A percentile compares a stretch with the other conserved stretches of the same genome.
phyloP scores from a whole-genome alignment of 2,113 vertebrate species.

The Entelurus aequoreus region DNA sequence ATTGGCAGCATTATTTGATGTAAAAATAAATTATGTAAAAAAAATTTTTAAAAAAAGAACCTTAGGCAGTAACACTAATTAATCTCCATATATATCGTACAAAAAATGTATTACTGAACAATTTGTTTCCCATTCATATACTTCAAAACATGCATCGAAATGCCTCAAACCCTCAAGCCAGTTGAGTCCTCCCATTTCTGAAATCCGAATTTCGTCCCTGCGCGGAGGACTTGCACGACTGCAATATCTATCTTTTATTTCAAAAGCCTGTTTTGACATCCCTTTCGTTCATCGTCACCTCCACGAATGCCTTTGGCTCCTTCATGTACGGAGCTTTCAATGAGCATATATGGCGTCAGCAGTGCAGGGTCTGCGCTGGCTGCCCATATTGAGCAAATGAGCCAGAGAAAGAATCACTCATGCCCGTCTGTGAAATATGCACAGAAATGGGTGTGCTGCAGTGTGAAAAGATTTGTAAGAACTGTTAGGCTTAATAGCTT shows the following conservation, averaged over 20 bases:
- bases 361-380: constrained; percentile 11
- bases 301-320: constrained; percentile 38
- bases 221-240: constrained; percentile 3
- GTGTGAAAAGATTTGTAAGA: constrained; percentile 19
- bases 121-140: too few relatives aligned
- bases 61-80: too few relatives aligned
- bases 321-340: constrained; percentile 13
- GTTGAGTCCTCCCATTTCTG: too few relatives aligned
- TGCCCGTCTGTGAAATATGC: constrained; percentile 33
- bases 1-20: too few relatives aligned
- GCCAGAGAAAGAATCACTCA: constrained; percentile 25
- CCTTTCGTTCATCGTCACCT: constrained; percentile 19
- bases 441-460: constrained; percentile 6
- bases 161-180: too few relatives aligned
- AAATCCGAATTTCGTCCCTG: too few relatives aligned
- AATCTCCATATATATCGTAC: too few relatives aligned
- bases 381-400: constrained; percentile 42
- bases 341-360: constrained; percentile 14
- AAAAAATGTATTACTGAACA: too few relatives aligned
- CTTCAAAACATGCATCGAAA: too few relatives aligned
- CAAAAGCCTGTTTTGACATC: constrained; percentile 41
- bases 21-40: too few relatives aligned
- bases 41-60: too few relatives aligned
- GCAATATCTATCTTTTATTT: constrained; percentile 39
- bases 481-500: constrained; percentile 31